Evolutionary conservation across 2,113 vertebrate genomes (phyloP), one percentile per base, ranked within the genome.

Genomic region (Bufo gargarizans): DNA sequence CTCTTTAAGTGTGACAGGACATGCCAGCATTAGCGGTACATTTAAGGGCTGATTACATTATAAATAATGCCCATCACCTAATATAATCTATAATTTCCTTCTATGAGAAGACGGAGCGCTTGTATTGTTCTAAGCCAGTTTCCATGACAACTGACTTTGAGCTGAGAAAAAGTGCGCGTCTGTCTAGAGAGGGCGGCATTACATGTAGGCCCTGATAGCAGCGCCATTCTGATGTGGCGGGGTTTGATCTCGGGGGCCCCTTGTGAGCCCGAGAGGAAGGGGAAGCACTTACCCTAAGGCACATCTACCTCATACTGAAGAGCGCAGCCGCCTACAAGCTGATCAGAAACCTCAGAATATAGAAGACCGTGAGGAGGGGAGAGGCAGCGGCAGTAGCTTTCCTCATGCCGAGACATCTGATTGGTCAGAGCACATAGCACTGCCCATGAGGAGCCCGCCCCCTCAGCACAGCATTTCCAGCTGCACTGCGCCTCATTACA

Each of bases 91-190:
- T 47, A 45, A 59, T 82, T 61, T 82, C 17, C 55, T 82, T 16
- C 10, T 19, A 45, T 14, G 17, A 47, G 13, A 14, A 59, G 55
- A 53, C n/a, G n/a, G 0, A 2, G 14, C 58, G 71, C 71, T 47
- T 45, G 5, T 7, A 74, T 74, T 74, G 71, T 74, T 74, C 71
- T 74, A 43, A 47, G 58, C 79, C 4, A 43, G 56, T 82, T 63
- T 61, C 79, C 79, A 82, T 82, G 79, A 45, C 43, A 82, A 82
- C 79, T 45, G 49, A 81, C 7, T 43, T 61, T 81, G 16, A 81
- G 12, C 43, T 61, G 58, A 4, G 33, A 20, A 58, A 19, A 20
- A 82, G 43, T 61, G 22, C 53, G 22, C 33, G 33, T 33, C 33
- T 33, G 33, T 33, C 33, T 33, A 33, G 33, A 33, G 55, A 22